These are phyloP conservation scores for Drepana arcuata DNA, from an alignment of 1,140 invertebrate species.

Conservation along the genomic window DNA sequence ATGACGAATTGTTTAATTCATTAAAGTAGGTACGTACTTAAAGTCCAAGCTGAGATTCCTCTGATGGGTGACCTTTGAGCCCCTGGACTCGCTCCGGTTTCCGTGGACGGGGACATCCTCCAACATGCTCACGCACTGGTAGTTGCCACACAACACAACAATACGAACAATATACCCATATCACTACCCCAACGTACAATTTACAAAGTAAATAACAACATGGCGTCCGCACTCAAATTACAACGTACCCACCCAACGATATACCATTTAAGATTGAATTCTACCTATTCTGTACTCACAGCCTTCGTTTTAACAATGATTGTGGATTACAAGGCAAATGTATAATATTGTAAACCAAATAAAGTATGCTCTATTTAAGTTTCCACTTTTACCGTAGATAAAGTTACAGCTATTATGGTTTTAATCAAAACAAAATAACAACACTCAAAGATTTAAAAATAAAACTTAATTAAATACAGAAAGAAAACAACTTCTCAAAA, in stretches of 20 bases:
- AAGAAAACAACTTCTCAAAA: constrained; percentile 35
- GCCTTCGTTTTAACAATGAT: constrained; percentile 14
- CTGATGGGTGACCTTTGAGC: constrained; percentile 42
- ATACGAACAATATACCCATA: constrained; percentile 41
- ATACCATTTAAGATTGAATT: no score
- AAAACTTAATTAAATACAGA: constrained; percentile 17
- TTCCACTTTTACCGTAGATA: no score
- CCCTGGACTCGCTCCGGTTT: constrained; percentile 42
- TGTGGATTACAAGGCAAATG: constrained; percentile 6
- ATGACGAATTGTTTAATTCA: no score
- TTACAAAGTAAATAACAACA: constrained; percentile 65
- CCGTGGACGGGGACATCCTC: constrained; percentile 65
- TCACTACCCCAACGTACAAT: constrained; percentile 34
- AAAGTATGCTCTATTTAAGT: constrained; percentile 2
- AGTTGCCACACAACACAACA: constrained; percentile 35
- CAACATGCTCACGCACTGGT: constrained; percentile 60
- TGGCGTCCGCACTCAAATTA: constrained; percentile 44
- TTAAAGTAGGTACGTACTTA: constrained; percentile 50
- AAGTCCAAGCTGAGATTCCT: constrained; percentile 63
- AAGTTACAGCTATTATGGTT: constrained; percentile 8
- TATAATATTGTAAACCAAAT: constrained; percentile 3
- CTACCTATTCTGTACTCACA: constrained; percentile 30
- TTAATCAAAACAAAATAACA: constrained; percentile 11
- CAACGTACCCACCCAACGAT: constrained; percentile 11
- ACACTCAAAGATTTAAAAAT: constrained; percentile 22